Conservation (phyloP, 2,113 vertebrate genomes). For the Microcebus jonahi region DNA sequence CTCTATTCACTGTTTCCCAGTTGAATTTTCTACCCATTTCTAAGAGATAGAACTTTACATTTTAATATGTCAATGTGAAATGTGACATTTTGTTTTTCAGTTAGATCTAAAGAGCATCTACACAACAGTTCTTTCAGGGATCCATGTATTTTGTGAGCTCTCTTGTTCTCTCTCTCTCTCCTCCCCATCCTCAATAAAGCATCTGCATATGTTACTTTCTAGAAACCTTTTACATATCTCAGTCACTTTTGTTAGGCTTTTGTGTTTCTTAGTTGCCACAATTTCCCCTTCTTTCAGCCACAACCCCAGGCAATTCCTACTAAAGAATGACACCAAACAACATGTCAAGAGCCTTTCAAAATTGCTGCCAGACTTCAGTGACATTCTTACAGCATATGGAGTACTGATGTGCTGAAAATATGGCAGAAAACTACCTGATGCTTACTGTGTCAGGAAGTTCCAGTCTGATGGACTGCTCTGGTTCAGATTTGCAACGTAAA, state of each 20-base stretch:
- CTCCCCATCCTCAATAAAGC: background rate
- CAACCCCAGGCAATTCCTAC: constrained; percentile 75
- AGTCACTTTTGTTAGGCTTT: constrained; percentile 41
- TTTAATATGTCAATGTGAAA: background rate
- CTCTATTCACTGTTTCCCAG: background rate
- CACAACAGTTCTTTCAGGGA: background rate
- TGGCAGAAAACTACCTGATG: constrained; percentile 47
- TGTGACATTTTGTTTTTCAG: background rate
- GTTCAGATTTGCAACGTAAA: constrained; percentile 69
- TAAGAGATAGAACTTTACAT: background rate
- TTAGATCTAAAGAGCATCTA: constrained; percentile 10
- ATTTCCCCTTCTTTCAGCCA: constrained; percentile 61
- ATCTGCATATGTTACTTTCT: constrained; percentile 27
- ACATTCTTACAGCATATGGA: constrained; percentile 63
- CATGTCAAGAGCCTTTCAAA: constrained; percentile 76
- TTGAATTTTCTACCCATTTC: background rate
- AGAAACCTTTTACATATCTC: background rate
- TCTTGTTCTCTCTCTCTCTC: background rate
- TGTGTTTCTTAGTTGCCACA: constrained; percentile 53
- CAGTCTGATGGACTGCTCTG: constrained; percentile 23
- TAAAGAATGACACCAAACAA: constrained; percentile 67
- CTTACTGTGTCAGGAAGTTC: constrained; percentile 44
- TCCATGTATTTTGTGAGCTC: background rate
- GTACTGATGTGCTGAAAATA: constrained; percentile 47
- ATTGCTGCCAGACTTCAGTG: constrained; percentile 64